Evolutionary conservation across 2,113 vertebrate genomes (phyloP), one percentile per base, ranked within the genome.

Genomic region (Microtus montanus): DNA sequence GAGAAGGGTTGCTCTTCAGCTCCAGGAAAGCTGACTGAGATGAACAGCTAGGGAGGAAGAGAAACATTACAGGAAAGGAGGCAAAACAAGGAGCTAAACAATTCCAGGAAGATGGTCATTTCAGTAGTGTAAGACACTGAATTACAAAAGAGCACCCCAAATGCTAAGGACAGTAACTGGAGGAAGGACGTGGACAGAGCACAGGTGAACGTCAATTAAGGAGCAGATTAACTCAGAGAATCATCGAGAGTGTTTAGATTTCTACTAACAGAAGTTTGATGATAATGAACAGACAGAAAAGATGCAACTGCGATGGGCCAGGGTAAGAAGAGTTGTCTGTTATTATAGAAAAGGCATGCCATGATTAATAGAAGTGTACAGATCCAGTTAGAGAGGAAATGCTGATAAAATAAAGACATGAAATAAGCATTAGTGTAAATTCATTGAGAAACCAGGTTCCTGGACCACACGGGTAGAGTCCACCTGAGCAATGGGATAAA

Each of bases 201-300:
- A 22, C 79, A 66, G 33, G 38, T 4, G 78, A n/a, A 73, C 44
- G 71, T 5, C 6, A 58, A 61, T 0, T 64, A 26, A 92, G 63
- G 26, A 89, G 19, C 1, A 63, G n/a, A 14, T 61, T 11, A 38
- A 75, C 89, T 11, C 44, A n/a, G 63, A 87, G 66, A 52, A 54
- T n/a, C 28, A 54, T n/a, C 24, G 15, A 47, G 41, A 89, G 10
- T 33, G 22, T 4, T 35, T 1, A 73, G 9, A 54, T 91, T 82
- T 58, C 66, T 89, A 82, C 26, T 14, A 38, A 47, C 5, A 30
- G 19, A 87, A n/a, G 22, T n/a, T 68, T 30, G 38, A 30, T 58
- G 6, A 93, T 35, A 95, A 94, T 41, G 28, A 75, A 93, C 95
- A 74, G 33, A 54, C 80, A 41, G 11, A 26, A 47, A 78, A 61